Percentiles rank a stretch among this genome's conserved stretches.
These are phyloP conservation scores for Pammene aurita DNA, from an alignment of 2,888 invertebrate species.

Conservation along the genomic window DNA sequence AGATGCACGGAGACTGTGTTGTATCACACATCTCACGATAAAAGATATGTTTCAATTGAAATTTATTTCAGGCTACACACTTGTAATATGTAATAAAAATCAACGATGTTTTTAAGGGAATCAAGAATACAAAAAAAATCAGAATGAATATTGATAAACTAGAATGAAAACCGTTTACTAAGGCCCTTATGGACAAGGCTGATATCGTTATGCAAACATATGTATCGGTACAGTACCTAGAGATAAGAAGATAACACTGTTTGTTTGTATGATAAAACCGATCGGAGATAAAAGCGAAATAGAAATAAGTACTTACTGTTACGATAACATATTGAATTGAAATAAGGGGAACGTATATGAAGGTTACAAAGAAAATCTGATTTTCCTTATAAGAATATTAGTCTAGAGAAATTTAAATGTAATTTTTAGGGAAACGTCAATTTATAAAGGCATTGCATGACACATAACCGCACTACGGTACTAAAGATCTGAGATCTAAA, in stretches of 20 bases:
- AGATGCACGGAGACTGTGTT: too few species aligned
- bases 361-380: background rate
- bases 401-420: too few species aligned
- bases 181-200: conserved; percentile 11
- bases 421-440: too few species aligned
- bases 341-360: conserved; percentile 5
- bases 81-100: too few species aligned
- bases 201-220: conserved; percentile 54
- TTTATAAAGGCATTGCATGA: too few species aligned
- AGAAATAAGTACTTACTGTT: conserved; percentile 25
- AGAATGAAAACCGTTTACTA: background rate
- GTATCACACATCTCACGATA: too few species aligned
- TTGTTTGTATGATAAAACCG: conserved; percentile 53
- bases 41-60: too few species aligned
- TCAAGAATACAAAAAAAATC: background rate
- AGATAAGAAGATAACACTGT: conserved; percentile 62
- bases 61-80: background rate
- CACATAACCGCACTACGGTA: too few species aligned
- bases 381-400: background rate
- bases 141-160: background rate
- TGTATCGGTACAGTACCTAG: conserved; percentile 52
- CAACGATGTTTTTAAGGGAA: too few species aligned
- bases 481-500: too few species aligned
- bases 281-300: conserved; percentile 43
- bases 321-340: conserved; percentile 4